Conservation (phyloP, 2,888 invertebrate genomes). For the Chorisops tibialis region DNA sequence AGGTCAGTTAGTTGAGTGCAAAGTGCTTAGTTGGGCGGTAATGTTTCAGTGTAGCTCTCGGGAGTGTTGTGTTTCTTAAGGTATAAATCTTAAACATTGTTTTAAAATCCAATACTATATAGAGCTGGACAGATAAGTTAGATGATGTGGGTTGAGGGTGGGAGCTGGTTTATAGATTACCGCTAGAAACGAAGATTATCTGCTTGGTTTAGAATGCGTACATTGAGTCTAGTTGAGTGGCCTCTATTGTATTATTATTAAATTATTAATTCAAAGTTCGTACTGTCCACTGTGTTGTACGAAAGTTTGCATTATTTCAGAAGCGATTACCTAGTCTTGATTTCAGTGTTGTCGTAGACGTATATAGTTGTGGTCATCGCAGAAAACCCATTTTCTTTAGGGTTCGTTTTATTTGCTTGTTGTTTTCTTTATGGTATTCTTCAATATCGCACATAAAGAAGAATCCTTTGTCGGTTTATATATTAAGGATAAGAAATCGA, state of each 20-base stretch:
- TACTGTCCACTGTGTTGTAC: slow-evolving; percentile 2
- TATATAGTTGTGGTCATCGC: background rate
- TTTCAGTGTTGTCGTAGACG: background rate
- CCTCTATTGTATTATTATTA: slow-evolving; percentile 8
- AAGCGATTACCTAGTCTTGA: background rate
- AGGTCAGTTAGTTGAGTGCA: slow-evolving; percentile 22
- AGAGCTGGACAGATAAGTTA: too few species aligned
- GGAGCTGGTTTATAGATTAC: too few species aligned
- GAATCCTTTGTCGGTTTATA: background rate
- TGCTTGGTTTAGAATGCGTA: too few species aligned
- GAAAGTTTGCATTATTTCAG: background rate
- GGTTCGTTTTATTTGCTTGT: too few species aligned
- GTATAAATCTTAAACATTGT: too few species aligned
- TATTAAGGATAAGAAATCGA: background rate
- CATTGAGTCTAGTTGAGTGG: slow-evolving; percentile 1
- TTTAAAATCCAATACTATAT: too few species aligned
- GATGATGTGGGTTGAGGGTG: too few species aligned
- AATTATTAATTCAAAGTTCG: slow-evolving; percentile 7
- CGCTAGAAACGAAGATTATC: too few species aligned
- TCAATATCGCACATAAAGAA: too few species aligned
- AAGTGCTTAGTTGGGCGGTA: slow-evolving; percentile 23
- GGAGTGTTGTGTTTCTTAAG: slow-evolving; percentile 24
- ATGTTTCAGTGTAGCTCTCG: slow-evolving; percentile 7
- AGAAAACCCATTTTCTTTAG: too few species aligned
- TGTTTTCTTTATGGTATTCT: too few species aligned